phyloP scores from a whole-genome alignment of 2,888 invertebrate genomes.

The Drosophila meridionalis region DNA sequence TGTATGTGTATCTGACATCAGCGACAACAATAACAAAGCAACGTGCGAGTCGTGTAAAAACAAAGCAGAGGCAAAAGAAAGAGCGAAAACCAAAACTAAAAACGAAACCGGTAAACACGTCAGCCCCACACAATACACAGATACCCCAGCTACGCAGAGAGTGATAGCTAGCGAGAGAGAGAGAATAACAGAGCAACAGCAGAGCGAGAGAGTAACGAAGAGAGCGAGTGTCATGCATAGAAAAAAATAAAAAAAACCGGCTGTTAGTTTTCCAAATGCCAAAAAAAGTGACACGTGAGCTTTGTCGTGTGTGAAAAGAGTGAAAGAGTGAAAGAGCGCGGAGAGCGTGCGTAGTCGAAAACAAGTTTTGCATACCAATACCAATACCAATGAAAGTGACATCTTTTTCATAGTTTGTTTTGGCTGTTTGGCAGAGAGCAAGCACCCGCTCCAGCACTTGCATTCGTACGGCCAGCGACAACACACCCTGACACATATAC shows the following conservation, averaged over 20 bases:
- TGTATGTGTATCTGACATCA: constrained; percentile 67
- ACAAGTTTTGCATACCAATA: constrained; percentile 59
- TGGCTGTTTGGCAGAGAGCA: constrained; percentile 24
- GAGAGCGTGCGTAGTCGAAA: constrained; percentile 47
- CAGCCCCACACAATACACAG: constrained; percentile 42
- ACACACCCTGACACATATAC: constrained; percentile 45
- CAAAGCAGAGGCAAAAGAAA: constrained; percentile 50
- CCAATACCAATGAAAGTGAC: constrained; percentile 48
- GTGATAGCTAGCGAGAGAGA: constrained; percentile 8
- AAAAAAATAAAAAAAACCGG: not conserved
- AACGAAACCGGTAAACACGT: constrained; percentile 72
- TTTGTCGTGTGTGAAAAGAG: constrained; percentile 33
- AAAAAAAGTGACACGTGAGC: constrained; percentile 58
- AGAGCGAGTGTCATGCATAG: not conserved
- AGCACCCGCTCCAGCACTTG: constrained; percentile 32
- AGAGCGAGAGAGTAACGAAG: not conserved
- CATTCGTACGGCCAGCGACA: constrained; percentile 28
- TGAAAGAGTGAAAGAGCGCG: constrained; percentile 15
- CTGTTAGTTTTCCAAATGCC: constrained; percentile 31
- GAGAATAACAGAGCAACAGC: constrained; percentile 2
- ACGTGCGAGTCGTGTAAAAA: constrained; percentile 63
- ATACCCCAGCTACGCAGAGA: not conserved
- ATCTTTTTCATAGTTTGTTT: constrained; percentile 52
- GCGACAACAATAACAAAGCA: constrained; percentile 78
- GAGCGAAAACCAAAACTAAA: constrained; percentile 40